phyloP scores from a whole-genome alignment of 1,140 invertebrate species.

The Dysdera silvatica region DNA sequence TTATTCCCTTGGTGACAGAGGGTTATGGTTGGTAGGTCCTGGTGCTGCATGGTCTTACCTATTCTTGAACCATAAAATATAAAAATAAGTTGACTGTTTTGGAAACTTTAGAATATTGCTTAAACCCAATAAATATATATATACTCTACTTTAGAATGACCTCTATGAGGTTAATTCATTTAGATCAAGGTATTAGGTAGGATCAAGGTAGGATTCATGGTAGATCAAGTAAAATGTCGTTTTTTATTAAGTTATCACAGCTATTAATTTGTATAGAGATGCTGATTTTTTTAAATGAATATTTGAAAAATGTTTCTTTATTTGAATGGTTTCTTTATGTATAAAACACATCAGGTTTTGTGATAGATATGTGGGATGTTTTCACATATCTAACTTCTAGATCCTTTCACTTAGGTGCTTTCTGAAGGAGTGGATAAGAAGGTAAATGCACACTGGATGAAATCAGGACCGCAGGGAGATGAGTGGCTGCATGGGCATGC shows the following conservation, averaged over 20 bases:
- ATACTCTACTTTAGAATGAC: too few species aligned
- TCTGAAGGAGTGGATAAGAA: conserved; percentile 16
- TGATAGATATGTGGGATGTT: background rate
- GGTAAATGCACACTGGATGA: background rate
- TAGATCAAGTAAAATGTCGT: too few species aligned
- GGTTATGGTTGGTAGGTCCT: too few species aligned
- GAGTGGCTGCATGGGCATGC: conserved; percentile 15
- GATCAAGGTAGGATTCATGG: too few species aligned
- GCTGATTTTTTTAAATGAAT: background rate
- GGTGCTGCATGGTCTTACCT: too few species aligned
- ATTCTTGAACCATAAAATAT: too few species aligned
- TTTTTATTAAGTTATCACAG: background rate
- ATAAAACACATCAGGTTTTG: background rate
- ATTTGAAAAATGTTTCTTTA: background rate
- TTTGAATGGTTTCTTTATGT: background rate
- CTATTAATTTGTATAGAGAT: background rate
- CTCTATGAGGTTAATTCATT: too few species aligned
- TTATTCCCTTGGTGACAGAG: too few species aligned
- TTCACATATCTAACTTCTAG: background rate
- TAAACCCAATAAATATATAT: too few species aligned
- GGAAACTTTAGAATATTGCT: too few species aligned
- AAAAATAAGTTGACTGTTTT: too few species aligned
- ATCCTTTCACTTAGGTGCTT: conserved; percentile 2
- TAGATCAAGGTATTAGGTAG: too few species aligned
- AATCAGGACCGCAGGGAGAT: conserved; percentile 32